Base-by-base conservation (phyloP, 2,113 vertebrate genomes). In the Dunckerocampus dactyliophorus region DNA sequence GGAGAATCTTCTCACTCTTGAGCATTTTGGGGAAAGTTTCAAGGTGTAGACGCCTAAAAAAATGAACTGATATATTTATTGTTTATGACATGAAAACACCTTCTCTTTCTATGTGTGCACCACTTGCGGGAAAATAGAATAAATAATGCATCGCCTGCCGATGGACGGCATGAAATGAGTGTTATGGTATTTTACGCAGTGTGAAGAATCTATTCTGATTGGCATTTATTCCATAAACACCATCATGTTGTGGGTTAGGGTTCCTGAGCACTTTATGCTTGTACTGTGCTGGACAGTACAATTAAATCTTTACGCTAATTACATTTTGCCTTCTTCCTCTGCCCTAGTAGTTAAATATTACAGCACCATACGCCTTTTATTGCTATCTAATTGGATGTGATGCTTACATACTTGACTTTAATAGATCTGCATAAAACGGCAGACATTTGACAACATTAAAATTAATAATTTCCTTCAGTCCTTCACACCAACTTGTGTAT, bases 51-150 rank as follows among this genome's bases (percentile, higher is more conserved):
- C 65, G 37, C 10, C 17, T 6, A 6, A n/a, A 7, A 47, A 62
- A 75, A 47, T 53, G 17, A 53, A 24, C 47, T 22, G 31, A 61
- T 56, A 54, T 28, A 56, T 19, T 12, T 46, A 66, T 42, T 43
- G 53, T 58, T 60, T n/a, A 19, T 47, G 56, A 37, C 58, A 49
- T 59, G 51, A 65, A 74, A 68, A 74, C 46, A 56, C 16, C 62
- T 6, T 49, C 37, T 56, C 62, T 34, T 56, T 63, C 1, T 16
- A 10, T 15, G 22, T 19, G 28, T 54, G 53, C n/a, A 22, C 65
- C 65, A 53, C 22, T 54, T 10, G 65, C 34, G 6, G 54, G 19
- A 65, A 28, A 65, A 43, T 14, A 47, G 24, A 56, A 50, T 56
- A 51, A 66, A 71, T 60, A 53, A 60, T 64, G 20, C n/a, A 34